These are phyloP conservation scores for Rousettus leschenaultii DNA, from an alignment of 2,113 vertebrate genomes.

Conservation along the genomic window DNA sequence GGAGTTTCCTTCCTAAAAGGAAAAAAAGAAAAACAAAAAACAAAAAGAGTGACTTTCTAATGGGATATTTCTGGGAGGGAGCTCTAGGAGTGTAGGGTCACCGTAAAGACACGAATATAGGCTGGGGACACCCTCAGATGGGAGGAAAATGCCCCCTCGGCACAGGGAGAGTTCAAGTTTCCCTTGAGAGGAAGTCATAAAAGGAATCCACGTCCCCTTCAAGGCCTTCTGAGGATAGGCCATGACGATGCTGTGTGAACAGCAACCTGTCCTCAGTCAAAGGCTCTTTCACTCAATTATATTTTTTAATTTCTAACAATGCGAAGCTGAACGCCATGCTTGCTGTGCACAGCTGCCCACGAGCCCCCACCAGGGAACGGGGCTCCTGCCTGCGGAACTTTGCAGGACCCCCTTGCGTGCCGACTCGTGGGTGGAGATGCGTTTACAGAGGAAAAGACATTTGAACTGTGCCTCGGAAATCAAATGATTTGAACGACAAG, in stretches of 20 bases:
- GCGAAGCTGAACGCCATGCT: not conserved
- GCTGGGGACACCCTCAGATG: not conserved
- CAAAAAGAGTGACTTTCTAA: not conserved
- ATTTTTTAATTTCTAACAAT: not conserved
- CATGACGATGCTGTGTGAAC: not conserved
- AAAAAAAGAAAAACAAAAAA: not conserved
- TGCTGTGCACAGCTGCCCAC: not conserved
- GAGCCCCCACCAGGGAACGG: not conserved
- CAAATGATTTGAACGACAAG: not conserved
- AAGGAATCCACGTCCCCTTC: not conserved
- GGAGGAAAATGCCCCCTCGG: too few relatives aligned
- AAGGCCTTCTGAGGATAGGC: not conserved
- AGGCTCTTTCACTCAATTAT: not conserved
- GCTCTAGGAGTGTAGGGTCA: not conserved
- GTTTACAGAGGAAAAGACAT: not conserved
- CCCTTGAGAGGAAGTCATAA: not conserved
- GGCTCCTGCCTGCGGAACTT: not conserved
- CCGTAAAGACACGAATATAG: not conserved
- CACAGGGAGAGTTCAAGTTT: not conserved
- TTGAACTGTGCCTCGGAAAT: not conserved
- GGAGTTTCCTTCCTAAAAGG: slow-evolving; percentile 41
- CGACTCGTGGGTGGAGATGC: not conserved
- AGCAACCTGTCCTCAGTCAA: not conserved
- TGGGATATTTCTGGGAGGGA: not conserved
- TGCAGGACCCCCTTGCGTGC: not conserved